Conservation (phyloP, 2,888 invertebrate genomes). For the Podabrus alpinus region DNA sequence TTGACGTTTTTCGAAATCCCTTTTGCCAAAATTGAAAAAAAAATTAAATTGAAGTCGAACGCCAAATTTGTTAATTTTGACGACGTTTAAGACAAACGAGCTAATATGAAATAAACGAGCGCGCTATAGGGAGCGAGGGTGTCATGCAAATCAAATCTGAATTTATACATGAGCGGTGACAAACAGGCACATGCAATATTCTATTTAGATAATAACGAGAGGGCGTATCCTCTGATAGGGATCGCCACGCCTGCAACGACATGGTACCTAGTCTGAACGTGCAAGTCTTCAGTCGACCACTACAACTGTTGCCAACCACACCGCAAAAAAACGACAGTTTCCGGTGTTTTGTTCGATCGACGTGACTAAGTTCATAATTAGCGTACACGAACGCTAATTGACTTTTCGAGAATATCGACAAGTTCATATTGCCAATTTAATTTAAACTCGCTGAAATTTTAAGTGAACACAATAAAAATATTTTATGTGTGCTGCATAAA, state of each 20-base stretch:
- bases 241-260: constrained; percentile 39
- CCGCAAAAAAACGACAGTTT: constrained; percentile 34
- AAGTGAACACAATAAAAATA: constrained; percentile 13
- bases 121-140: constrained; percentile 25
- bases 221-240: constrained; percentile 34
- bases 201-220: constrained; percentile 38
- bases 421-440: constrained; percentile 20
- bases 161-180: constrained; percentile 28
- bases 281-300: constrained; percentile 34
- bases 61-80: constrained; percentile 9
- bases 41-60: background rate
- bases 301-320: constrained; percentile 35
- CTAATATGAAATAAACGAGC: constrained; percentile 29
- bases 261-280: constrained; percentile 34
- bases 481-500: constrained; percentile 23
- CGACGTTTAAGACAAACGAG: constrained; percentile 29
- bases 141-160: constrained; percentile 27
- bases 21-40: background rate
- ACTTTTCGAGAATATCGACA: constrained; percentile 17
- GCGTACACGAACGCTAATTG: constrained; percentile 30
- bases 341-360: constrained; percentile 32
- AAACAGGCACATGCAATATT: constrained; percentile 31
- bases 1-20: background rate
- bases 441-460: constrained; percentile 18
- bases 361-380: constrained; percentile 33